Conservation (phyloP, 2,888 invertebrate genomes). For the Holacanthella duospinosa region DNA sequence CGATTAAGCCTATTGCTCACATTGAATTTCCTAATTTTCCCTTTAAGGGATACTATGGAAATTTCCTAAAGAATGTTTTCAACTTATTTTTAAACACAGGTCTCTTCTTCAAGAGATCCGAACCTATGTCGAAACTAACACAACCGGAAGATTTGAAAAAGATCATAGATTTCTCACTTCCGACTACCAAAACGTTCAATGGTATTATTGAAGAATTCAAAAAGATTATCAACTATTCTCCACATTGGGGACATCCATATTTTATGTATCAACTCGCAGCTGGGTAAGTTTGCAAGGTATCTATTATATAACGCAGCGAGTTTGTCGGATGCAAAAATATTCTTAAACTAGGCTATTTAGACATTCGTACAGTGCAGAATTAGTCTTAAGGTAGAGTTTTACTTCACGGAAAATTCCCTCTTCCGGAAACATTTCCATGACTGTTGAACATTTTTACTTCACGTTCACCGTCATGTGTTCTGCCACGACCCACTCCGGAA, state of each 20-base stretch:
- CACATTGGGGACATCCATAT: constrained; percentile 5
- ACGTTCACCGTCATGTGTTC: too few species aligned
- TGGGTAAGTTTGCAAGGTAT: neutral
- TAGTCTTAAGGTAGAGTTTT: too few species aligned
- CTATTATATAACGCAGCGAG: too few species aligned
- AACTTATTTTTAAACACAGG: neutral
- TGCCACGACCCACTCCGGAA: too few species aligned
- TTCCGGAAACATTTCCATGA: too few species aligned
- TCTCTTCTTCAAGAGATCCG: neutral
- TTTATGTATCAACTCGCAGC: constrained; percentile 1
- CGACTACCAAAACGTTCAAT: neutral
- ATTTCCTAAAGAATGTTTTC: neutral
- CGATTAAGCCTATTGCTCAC: neutral
- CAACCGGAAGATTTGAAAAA: neutral
- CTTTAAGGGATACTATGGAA: neutral
- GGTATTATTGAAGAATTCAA: neutral
- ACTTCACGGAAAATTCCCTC: too few species aligned
- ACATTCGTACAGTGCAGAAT: too few species aligned
- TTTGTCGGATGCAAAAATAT: too few species aligned
- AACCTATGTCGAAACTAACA: neutral
- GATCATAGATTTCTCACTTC: neutral
- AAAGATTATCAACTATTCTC: neutral
- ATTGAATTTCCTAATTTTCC: neutral
- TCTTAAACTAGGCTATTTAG: too few species aligned
- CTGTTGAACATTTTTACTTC: too few species aligned